Conservation (phyloP, 2,797 vertebrate species). For the Labroides dimidiatus region DNA sequence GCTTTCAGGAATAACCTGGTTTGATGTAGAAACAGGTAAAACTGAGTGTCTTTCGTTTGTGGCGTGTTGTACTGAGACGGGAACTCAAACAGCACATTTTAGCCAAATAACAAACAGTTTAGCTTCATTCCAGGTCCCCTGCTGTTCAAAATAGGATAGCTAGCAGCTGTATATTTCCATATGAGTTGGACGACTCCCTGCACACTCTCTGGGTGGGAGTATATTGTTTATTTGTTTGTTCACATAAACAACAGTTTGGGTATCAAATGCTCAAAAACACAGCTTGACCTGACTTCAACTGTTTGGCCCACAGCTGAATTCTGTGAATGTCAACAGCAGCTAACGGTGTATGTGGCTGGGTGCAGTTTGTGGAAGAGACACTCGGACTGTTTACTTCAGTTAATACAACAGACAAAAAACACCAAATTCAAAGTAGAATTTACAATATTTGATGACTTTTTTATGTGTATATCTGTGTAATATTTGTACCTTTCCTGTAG, state of each 20-base stretch:
- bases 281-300: not conserved
- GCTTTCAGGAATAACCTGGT: not conserved
- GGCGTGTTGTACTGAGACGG: not conserved
- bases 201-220: not conserved
- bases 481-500: no score
- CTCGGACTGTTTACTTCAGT: not conserved
- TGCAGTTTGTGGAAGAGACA: not conserved
- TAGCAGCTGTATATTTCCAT: slow-evolving; percentile 8
- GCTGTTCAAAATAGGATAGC: slow-evolving; percentile 1
- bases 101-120: not conserved
- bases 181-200: not conserved
- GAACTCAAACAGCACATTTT: not conserved
- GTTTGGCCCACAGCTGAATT: not conserved
- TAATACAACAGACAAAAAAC: not conserved
- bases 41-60: slow-evolving; percentile 3
- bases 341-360: not conserved
- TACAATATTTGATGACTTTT: not conserved
- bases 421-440: no score
- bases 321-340: not conserved
- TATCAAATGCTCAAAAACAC: not conserved
- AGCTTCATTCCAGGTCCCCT: not conserved
- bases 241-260: slow-evolving; percentile 7
- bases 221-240: slow-evolving; percentile 21
- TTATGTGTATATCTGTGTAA: no score
- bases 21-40: not conserved